Evolutionary conservation across 1,140 invertebrate genomes (phyloP).

Genomic region (Pseudomyrmex gracilis): DNA sequence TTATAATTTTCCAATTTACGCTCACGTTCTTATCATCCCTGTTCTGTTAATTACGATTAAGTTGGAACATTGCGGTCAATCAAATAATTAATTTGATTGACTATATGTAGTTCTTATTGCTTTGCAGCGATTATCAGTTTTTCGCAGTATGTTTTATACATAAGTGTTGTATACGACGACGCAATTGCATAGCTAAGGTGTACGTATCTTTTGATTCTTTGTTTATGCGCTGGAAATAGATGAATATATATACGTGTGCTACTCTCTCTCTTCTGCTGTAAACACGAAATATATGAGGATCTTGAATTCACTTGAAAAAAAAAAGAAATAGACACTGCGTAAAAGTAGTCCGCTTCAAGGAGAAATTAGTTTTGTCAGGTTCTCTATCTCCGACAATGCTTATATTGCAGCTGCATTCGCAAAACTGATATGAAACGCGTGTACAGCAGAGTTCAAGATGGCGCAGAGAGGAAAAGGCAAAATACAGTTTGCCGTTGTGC

Average conservation of each 20-base stretch:
- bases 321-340: constrained; percentile 38
- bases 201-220: constrained; percentile 32
- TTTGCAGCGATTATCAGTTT: background rate
- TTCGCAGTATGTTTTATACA: background rate
- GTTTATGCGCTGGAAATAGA: constrained; percentile 33
- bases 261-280: background rate
- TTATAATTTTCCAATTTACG: constrained; percentile 22
- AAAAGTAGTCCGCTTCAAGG: constrained; percentile 43
- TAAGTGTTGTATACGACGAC: background rate
- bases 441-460: constrained; percentile 37
- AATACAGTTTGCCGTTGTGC: constrained; percentile 45
- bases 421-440: constrained; percentile 41
- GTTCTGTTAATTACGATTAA: constrained; percentile 17
- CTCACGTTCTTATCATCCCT: background rate
- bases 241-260: background rate
- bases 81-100: background rate
- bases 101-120: background rate
- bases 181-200: constrained; percentile 9
- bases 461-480: background rate
- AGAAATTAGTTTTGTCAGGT: constrained; percentile 60
- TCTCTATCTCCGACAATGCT: constrained; percentile 35
- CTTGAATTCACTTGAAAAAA: constrained; percentile 55
- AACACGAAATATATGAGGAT: constrained; percentile 15
- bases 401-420: constrained; percentile 42
- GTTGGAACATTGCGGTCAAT: too few species aligned